phyloP scores from a whole-genome alignment of 1,140 invertebrate species.

The Streblospio benedicti region DNA sequence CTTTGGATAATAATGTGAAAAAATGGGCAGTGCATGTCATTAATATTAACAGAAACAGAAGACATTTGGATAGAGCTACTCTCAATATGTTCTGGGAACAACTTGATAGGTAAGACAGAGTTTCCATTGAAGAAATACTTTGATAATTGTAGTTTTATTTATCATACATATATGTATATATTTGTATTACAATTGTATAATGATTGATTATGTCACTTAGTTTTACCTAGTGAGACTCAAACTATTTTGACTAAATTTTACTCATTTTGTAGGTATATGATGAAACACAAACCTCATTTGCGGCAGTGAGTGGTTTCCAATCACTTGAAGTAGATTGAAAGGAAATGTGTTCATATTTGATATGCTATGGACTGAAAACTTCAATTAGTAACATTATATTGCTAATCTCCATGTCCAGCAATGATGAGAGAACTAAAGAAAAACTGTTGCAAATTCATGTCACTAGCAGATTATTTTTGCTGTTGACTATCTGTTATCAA shows the following conservation, averaged over 20 bases:
- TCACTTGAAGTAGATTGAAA: too few species aligned
- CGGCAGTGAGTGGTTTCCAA: too few species aligned
- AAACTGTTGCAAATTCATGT: too few species aligned
- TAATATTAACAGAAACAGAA: constrained; percentile 79
- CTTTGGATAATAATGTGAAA: constrained; percentile 82
- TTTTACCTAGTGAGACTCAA: constrained; percentile 4
- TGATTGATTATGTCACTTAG: not conserved
- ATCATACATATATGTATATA: not conserved
- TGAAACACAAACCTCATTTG: constrained; percentile 84
- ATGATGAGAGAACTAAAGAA: too few species aligned
- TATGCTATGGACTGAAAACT: too few species aligned
- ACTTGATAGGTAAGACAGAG: constrained; percentile 73
- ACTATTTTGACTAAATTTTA: constrained; percentile 19
- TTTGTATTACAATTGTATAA: not conserved
- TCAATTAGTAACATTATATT: too few species aligned
- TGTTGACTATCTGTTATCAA: too few species aligned
- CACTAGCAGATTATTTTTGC: too few species aligned
- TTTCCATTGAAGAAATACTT: not conserved
- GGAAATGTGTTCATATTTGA: too few species aligned
- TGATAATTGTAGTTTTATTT: not conserved
- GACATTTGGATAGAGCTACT: constrained; percentile 91
- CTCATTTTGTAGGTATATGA: constrained; percentile 70
- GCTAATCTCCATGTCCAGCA: too few species aligned
- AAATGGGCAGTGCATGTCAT: constrained; percentile 93
- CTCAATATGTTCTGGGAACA: constrained; percentile 95